A percentile compares a stretch with the other conserved stretches of the same genome.
These are phyloP conservation scores for Acanthurus lineatus DNA, from an alignment of 2,797 vertebrate genomes.

Conservation along the genomic window DNA sequence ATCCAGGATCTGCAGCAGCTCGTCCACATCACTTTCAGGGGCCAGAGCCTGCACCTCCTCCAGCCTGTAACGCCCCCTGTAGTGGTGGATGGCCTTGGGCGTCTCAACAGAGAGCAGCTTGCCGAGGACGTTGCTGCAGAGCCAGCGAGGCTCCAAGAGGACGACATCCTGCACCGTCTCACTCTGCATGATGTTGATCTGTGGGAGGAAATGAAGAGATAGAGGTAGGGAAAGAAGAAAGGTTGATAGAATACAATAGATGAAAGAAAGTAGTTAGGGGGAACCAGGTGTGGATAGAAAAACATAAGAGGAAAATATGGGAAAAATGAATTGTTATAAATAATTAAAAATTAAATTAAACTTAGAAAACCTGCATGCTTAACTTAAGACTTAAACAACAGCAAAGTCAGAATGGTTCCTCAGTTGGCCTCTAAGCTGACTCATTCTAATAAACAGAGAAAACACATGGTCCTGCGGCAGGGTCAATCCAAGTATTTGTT, in stretches of 20 bases:
- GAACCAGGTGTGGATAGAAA: background rate
- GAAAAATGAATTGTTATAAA: background rate
- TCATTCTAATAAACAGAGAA: constrained; percentile 10
- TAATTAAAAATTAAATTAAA: background rate
- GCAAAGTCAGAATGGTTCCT: background rate
- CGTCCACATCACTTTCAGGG: constrained; percentile 94
- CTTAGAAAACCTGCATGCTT: background rate
- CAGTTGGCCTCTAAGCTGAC: background rate
- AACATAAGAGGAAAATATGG: background rate
- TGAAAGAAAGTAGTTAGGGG: background rate
- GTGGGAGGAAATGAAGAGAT: constrained; percentile 19
- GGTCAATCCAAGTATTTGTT: constrained; percentile 2
- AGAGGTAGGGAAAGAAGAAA: too few species aligned
- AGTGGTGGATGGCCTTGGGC: constrained; percentile 97
- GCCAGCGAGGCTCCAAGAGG: constrained; percentile 96
- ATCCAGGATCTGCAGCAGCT: constrained; percentile 96
- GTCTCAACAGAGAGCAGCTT: constrained; percentile 94
- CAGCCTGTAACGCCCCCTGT: constrained; percentile 95
- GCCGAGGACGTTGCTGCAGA: constrained; percentile 92
- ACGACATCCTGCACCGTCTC: constrained; percentile 98
- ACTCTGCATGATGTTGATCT: constrained; percentile 99
- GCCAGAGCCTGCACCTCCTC: constrained; percentile 96
- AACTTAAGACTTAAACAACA: background rate
- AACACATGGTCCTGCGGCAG: constrained; percentile 1
- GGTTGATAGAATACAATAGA: background rate